Percentiles rank a stretch among this genome's conserved stretches.
These are phyloP conservation scores for Melanerpes formicivorus DNA, from an alignment of 2,113 vertebrate genomes.

Conservation along the genomic window DNA sequence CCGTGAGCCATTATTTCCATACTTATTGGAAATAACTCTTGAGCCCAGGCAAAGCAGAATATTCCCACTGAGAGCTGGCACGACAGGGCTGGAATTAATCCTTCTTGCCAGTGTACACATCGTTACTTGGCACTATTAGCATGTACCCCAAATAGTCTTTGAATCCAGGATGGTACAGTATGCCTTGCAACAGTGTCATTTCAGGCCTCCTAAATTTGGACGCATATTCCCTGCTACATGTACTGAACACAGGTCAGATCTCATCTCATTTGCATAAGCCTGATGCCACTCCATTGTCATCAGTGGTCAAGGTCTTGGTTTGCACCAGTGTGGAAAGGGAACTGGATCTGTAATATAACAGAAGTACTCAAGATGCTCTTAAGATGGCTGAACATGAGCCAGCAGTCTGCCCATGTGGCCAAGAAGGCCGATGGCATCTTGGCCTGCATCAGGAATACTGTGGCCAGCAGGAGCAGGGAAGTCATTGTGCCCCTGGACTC, in stretches of 20 bases:
- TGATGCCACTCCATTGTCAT: background rate
- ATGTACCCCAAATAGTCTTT: conserved; percentile 17
- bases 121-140: conserved; percentile 8
- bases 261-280: background rate
- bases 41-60: conserved; percentile 57
- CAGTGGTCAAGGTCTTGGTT: background rate
- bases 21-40: conserved; percentile 76
- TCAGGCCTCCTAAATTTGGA: background rate
- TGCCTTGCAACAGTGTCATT: background rate
- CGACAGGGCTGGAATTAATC: conserved; percentile 61
- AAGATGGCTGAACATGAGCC: background rate
- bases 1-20: conserved; percentile 74
- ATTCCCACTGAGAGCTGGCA: conserved; percentile 61
- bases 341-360: background rate
- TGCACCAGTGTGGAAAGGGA: background rate
- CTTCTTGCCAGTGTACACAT: background rate
- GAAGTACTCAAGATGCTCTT: background rate
- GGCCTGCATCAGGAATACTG: too few relatives aligned
- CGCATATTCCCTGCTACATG: background rate
- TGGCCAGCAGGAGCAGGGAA: too few relatives aligned
- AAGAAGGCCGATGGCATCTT: too few relatives aligned
- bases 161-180: background rate
- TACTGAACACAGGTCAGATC: background rate
- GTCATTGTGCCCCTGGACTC: too few relatives aligned
- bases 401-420: too few relatives aligned